Percentiles rank a stretch among this genome's conserved stretches.
Conservation (phyloP, 2,113 vertebrate species). For the Tyto alba region DNA sequence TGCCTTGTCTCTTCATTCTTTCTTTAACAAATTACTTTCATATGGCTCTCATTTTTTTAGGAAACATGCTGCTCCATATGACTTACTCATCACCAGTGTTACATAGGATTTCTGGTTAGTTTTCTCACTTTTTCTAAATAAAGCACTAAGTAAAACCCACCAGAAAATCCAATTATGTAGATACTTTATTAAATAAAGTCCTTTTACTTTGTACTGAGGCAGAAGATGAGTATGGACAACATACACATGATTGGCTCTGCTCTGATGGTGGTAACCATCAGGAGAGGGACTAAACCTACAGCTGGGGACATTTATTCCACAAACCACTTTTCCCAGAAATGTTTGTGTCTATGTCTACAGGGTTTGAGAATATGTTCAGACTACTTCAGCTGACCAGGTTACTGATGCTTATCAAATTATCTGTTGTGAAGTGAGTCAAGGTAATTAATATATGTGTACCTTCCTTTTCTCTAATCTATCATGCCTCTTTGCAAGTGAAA, state of each 20-base stretch:
- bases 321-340: background rate
- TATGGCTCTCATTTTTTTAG: background rate
- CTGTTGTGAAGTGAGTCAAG: background rate
- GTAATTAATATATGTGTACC: background rate
- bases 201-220: background rate
- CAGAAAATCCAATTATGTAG: background rate
- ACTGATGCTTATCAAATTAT: background rate
- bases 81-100: background rate
- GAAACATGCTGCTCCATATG: background rate
- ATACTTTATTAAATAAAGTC: background rate
- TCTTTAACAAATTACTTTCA: background rate
- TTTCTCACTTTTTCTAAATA: background rate
- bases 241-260: background rate
- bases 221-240: background rate
- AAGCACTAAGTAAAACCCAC: background rate
- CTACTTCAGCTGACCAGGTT: background rate
- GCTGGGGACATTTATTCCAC: background rate
- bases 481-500: background rate
- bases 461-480: background rate
- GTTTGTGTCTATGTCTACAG: background rate
- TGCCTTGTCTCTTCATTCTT: background rate
- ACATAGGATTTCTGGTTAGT: background rate
- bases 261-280: background rate
- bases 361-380: background rate
- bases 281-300: background rate